Evolutionary conservation across 2,888 invertebrate species (phyloP), one percentile per base, ranked within the genome.

Genomic region (Pyralis farinalis): DNA sequence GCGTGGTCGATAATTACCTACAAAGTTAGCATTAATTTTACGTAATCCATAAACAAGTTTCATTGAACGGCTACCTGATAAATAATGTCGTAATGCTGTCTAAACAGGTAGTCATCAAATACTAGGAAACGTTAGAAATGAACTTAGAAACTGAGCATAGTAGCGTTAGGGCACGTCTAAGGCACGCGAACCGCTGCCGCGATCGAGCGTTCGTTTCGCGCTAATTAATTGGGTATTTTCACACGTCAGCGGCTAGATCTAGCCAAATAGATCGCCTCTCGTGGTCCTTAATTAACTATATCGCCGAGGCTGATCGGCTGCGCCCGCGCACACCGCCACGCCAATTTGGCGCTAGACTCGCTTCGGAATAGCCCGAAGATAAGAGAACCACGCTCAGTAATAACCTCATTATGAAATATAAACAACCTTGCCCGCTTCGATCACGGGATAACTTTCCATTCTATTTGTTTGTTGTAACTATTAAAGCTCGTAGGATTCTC

Each of bases 161-260:
- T 65, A 66, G 72, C 63, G 62, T 63, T 56, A 61, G 66, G 53
- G 62, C 60, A 61, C 66, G 63, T 67, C 56, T 56, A 52, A 46
- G 68, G 72, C 85, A 82, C 82, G 84, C 85, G 77, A 82, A 63
- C 69, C 76, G 76, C 74, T 75, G 78, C 60, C 77, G 67, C 59
- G 71, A 73, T 75, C 64, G 62, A 58, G 68, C 53, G 63, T 69
- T 63, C 69, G 80, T 80, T 79, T 71, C 78, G 78, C 82, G 82
- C 80, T 88, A 88, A 88, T 88, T 88, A 88, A 88, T 88, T 88
- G 88, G 88, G 75, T 86, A 85, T 88, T 88, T 88, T 88, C 88
- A 88, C 88, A 88, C 88, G 88, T 88, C 88, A 87, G 66, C 74
- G 73, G 76, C 74, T 75, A 84, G 84, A 88, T 88, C 88, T 82